Evolutionary conservation across 2,797 vertebrate species (phyloP).

Genomic region (Melopsittacus undulatus): DNA sequence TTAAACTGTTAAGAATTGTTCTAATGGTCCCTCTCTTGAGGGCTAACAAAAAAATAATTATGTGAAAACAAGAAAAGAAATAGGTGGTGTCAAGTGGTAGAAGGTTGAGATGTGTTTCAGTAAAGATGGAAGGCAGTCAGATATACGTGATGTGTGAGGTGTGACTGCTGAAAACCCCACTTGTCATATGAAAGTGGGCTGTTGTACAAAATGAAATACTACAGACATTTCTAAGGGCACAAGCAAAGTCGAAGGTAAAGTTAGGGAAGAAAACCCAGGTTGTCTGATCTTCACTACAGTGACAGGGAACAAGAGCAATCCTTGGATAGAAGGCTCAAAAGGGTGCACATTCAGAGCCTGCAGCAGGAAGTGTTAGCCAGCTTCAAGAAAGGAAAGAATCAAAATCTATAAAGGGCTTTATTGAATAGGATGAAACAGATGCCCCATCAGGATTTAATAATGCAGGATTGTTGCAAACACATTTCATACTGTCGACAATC

Average conservation of each 20-base stretch:
- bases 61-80: neutral
- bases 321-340: neutral
- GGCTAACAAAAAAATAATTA: neutral
- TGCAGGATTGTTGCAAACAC: constrained; percentile 13
- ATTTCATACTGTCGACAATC: constrained; percentile 16
- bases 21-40: neutral
- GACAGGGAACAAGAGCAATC: neutral
- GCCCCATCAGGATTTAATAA: constrained; percentile 67
- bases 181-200: neutral
- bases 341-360: neutral
- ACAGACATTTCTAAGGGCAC: neutral
- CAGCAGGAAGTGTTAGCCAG: neutral
- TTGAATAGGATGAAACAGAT: constrained; percentile 47
- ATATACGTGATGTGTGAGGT: neutral
- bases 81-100: neutral
- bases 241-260: neutral
- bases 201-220: neutral
- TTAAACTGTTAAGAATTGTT: neutral
- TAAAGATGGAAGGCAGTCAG: neutral
- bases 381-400: constrained; percentile 15
- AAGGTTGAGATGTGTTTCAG: neutral
- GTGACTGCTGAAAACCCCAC: neutral
- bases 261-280: neutral
- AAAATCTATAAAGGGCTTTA: constrained; percentile 29
- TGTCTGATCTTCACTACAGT: neutral